phyloP scores from a whole-genome alignment of 2,888 invertebrate genomes.

The Andrena fulva region DNA sequence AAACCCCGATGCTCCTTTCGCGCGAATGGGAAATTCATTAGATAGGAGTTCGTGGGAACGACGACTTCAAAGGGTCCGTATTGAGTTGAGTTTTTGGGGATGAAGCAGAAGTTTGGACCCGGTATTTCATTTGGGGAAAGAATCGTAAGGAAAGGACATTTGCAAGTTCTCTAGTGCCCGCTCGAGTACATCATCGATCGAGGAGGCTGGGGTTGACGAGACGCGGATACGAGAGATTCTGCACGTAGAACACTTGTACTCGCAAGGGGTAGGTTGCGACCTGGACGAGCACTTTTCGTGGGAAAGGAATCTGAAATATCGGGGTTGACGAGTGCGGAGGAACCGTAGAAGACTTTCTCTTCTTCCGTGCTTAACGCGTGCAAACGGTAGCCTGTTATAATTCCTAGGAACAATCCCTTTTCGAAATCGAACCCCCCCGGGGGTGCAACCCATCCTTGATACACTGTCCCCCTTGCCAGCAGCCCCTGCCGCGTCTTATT shows the following conservation, averaged over 20 bases:
- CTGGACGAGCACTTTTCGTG: not conserved
- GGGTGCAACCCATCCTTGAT: not conserved
- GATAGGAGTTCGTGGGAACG: too few species aligned
- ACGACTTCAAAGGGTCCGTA: too few species aligned
- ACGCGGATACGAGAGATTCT: not conserved
- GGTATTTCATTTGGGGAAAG: not conserved
- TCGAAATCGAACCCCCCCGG: not conserved
- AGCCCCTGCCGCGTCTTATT: not conserved
- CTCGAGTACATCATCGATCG: not conserved
- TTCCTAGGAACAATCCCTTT: not conserved
- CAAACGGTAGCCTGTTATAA: not conserved
- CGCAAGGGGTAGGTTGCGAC: not conserved
- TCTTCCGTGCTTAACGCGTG: too few species aligned
- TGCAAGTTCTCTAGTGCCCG: not conserved
- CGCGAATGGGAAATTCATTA: too few species aligned
- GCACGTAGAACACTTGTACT: slow-evolving; percentile 1
- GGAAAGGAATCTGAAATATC: not conserved
- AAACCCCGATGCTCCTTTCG: too few species aligned
- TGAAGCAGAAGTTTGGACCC: too few species aligned
- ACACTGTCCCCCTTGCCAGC: not conserved
- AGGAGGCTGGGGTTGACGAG: not conserved
- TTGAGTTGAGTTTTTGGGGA: too few species aligned
- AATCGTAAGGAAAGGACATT: not conserved
- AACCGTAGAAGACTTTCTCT: too few species aligned
- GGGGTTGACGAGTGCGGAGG: not conserved